Conservation (phyloP, 2,113 vertebrate genomes). For the Ciconia boyciana region DNA sequence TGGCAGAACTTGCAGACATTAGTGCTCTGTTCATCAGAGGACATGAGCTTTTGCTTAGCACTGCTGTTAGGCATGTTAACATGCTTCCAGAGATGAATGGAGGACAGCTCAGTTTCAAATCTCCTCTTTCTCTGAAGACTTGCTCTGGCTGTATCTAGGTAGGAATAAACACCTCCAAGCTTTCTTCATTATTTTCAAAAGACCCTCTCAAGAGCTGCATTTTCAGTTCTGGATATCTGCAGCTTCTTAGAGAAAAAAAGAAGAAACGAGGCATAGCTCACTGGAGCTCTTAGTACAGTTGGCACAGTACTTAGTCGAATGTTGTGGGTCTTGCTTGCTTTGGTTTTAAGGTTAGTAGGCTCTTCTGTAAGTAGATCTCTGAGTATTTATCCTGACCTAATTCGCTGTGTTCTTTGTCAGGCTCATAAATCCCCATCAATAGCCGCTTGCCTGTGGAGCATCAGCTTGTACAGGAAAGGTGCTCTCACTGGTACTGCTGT, state of each 20-base stretch:
- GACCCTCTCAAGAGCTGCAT: background rate
- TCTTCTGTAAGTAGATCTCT: conserved; percentile 2
- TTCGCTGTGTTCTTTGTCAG: background rate
- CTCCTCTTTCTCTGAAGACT: background rate
- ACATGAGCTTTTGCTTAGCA: background rate
- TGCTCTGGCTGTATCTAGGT: background rate
- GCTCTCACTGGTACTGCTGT: background rate
- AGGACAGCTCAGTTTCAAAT: background rate
- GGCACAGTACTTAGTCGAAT: background rate
- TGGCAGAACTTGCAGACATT: background rate
- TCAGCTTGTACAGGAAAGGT: background rate
- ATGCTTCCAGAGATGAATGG: background rate
- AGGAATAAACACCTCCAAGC: background rate
- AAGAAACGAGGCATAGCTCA: background rate
- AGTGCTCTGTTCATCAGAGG: background rate
- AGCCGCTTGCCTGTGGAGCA: accelerated
- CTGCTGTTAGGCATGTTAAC: background rate
- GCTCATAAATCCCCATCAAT: background rate
- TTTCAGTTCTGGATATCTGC: background rate
- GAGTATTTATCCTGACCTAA: conserved; percentile 28
- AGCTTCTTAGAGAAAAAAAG: background rate
- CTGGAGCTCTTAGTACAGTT: background rate
- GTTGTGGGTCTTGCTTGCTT: background rate
- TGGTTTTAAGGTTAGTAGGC: conserved; percentile 25
- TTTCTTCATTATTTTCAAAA: background rate